Base-by-base conservation (phyloP, 2,888 invertebrate genomes). In the Nyleta sp. region DNA sequence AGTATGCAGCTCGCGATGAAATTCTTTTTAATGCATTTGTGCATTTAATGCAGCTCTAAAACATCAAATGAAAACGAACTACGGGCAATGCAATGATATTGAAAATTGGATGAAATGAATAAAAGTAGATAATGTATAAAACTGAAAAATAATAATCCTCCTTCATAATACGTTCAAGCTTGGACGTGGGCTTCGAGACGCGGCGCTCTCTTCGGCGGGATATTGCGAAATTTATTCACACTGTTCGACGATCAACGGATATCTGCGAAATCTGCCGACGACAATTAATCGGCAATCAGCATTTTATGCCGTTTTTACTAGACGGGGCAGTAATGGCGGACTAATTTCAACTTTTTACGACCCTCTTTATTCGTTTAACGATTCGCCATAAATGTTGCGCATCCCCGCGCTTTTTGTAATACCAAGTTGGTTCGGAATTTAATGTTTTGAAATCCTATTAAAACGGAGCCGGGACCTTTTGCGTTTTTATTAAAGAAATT, bases 331-430 rank as follows among this genome's bases (percentile, higher is more conserved):
- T 62, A 62, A 75, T 55, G 60, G 60, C 48, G 24, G 50, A 59
- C 62, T 68, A 68, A 67, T 74, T 68, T 62, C 40, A 59, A 74
- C 28, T 67, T 67, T 74, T 74, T 67, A 74, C 28, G 74, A 60
- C 10, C 40, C 53, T 28, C 65, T 59, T 73, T 33, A 55, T 48
- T 65, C 65, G 44, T 57, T 55, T 64, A 72, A 72, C 64, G 72
- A 59, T 48, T 65, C 10, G 20, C 64, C 42, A 57, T 73, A 64
- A 73, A 64, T 57, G 57, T 73, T 60, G 48, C 50, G 44, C 72
- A 22, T 50, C 52, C 20, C 15, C 13, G 15, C 2, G 4, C 38
- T 46, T 53, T 55, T 40, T 38, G 31, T 40, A 33, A 55, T 22
- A 22, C 48, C 4, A 50, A 57, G 20, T 53, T 64, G 17, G 44